phyloP scores from a whole-genome alignment of 2,113 vertebrate species.

The Tychaedon coryphoeus region DNA sequence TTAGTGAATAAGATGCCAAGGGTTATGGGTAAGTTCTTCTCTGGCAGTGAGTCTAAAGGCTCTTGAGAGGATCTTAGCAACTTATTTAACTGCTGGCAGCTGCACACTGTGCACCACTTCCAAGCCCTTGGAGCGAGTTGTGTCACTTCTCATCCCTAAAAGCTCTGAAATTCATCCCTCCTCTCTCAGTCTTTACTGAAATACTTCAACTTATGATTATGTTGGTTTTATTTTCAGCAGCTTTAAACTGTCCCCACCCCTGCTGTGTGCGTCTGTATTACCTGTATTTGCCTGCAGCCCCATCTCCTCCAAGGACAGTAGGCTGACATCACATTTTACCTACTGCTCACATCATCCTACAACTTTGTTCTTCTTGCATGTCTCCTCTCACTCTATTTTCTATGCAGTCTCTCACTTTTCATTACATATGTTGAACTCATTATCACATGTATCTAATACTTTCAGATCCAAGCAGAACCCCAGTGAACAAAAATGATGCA shows the following conservation, averaged over 20 bases:
- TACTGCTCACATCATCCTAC: not conserved
- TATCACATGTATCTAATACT: not conserved
- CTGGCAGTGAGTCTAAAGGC: not conserved
- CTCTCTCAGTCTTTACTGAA: not conserved
- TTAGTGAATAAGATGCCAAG: not conserved
- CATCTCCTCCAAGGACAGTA: not conserved
- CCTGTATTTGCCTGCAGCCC: not conserved
- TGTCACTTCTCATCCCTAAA: not conserved
- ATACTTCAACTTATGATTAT: not conserved
- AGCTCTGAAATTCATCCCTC: not conserved
- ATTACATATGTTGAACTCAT: not conserved
- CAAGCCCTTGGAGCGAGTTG: not conserved
- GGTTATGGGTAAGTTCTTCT: not conserved
- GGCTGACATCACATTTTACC: not conserved
- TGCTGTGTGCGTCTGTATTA: not conserved
- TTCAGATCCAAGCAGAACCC: not conserved
- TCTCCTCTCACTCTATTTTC: not conserved
- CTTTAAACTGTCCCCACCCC: not conserved
- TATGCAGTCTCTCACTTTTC: not conserved
- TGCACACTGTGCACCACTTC: not conserved
- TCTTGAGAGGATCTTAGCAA: not conserved
- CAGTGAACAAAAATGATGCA: not conserved
- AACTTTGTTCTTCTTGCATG: not conserved
- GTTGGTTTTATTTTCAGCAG: not conserved
- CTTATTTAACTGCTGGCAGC: slow-evolving; percentile 10